Conservation (phyloP, 2,888 invertebrate genomes). For the Limnephilus lunatus region DNA sequence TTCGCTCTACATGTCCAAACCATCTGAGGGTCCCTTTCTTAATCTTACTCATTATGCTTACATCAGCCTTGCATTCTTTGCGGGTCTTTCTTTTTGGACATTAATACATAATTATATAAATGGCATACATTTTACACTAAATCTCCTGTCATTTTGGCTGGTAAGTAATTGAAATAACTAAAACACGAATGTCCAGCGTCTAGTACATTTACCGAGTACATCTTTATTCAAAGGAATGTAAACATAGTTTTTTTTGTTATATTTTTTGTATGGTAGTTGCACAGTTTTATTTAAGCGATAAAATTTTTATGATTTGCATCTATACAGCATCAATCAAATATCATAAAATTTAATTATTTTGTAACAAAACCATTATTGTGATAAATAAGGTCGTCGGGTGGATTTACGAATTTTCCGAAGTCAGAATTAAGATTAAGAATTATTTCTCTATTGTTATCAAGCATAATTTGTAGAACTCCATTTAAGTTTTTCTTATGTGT, state of each 20-base stretch:
- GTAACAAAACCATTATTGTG: background rate
- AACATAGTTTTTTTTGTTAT: background rate
- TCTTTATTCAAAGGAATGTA: background rate
- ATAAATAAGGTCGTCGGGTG: too few relatives aligned
- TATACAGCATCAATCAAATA: background rate
- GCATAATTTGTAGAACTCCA: too few relatives aligned
- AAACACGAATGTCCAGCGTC: background rate
- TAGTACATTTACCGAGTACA: background rate
- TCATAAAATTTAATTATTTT: background rate
- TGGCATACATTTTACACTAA: background rate
- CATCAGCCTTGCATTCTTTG: too few relatives aligned
- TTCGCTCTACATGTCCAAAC: too few relatives aligned
- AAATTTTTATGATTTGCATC: background rate
- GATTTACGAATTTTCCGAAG: background rate
- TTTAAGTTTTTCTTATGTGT: too few relatives aligned
- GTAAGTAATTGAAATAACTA: background rate
- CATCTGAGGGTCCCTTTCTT: too few relatives aligned
- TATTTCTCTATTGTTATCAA: too few relatives aligned
- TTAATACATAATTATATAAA: background rate
- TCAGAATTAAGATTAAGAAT: background rate
- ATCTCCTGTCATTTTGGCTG: background rate
- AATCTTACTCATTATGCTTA: too few relatives aligned
- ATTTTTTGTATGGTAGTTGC: background rate
- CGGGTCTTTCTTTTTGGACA: background rate
- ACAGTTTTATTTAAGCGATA: background rate